Evolutionary conservation across 2,888 invertebrate species (phyloP).

Genomic region (Netelia melanura): DNA sequence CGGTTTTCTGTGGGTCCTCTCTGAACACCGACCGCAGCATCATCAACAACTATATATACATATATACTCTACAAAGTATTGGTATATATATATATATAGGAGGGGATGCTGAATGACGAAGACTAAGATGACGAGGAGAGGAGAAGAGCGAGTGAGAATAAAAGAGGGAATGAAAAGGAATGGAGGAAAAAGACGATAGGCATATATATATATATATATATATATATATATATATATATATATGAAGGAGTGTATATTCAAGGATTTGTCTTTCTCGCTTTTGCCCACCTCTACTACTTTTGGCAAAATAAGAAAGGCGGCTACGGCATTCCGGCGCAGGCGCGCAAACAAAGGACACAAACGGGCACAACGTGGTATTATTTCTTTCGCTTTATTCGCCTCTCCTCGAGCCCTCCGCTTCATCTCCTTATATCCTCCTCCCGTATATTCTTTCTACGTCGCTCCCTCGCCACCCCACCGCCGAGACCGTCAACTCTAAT

Average conservation of each 20-base stretch:
- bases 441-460: conserved; percentile 69
- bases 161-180: conserved; percentile 41
- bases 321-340: conserved; percentile 73
- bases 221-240: not conserved
- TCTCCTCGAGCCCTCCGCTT: conserved; percentile 10
- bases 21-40: conserved; percentile 23
- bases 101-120: conserved; percentile 29
- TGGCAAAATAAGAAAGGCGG: conserved; percentile 27
- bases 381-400: conserved; percentile 60
- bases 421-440: conserved; percentile 61
- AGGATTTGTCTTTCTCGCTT: conserved; percentile 37
- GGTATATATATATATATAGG: conserved; percentile 14
- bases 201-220: not conserved
- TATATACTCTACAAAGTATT: not conserved
- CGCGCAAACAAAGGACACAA: conserved; percentile 76
- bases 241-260: conserved; percentile 23
- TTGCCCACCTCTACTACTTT: conserved; percentile 24
- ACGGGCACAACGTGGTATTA: conserved; percentile 68
- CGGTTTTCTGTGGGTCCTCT: conserved; percentile 73
- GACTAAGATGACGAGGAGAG: conserved; percentile 14
- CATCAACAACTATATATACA: conserved; percentile 17
- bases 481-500: conserved; percentile 75
- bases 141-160: conserved; percentile 47
- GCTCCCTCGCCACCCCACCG: conserved; percentile 54
- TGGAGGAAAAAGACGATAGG: conserved; percentile 65